Evolutionary conservation across 2,888 invertebrate genomes (phyloP).

Genomic region (Drosophila putrida): DNA sequence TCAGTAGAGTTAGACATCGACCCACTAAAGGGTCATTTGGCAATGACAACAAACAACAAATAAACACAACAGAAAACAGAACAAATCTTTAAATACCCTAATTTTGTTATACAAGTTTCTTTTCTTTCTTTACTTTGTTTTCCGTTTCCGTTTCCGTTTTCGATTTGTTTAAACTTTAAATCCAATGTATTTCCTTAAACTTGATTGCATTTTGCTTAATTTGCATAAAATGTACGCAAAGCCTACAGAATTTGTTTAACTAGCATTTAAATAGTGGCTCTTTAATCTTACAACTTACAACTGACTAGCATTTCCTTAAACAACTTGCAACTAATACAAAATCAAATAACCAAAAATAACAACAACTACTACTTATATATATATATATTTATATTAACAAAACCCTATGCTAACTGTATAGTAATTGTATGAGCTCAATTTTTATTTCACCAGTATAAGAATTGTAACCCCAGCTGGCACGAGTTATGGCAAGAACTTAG

Average conservation of each 20-base stretch:
- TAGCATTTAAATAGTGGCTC: conserved; percentile 74
- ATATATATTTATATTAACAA: conserved; percentile 36
- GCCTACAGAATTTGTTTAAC: conserved; percentile 70
- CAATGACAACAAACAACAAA: conserved; percentile 39
- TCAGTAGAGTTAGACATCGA: conserved; percentile 8
- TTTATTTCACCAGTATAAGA: conserved; percentile 63
- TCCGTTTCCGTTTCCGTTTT: not conserved
- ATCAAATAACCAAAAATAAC: conserved; percentile 15
- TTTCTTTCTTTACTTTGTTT: not conserved
- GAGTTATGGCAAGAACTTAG: conserved; percentile 83
- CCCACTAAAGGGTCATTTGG: conserved; percentile 13
- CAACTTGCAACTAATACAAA: conserved; percentile 60
- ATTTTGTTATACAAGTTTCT: conserved; percentile 1
- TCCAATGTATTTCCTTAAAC: conserved; percentile 2
- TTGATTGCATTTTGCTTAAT: conserved; percentile 75
- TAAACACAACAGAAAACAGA: conserved; percentile 31
- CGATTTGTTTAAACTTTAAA: not conserved
- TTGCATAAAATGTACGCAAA: conserved; percentile 72
- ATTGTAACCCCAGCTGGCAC: conserved; percentile 86
- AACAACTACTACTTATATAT: conserved; percentile 19
- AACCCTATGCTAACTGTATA: conserved; percentile 57
- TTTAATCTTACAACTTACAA: conserved; percentile 52
- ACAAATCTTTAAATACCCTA: conserved; percentile 22
- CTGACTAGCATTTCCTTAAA: conserved; percentile 69
- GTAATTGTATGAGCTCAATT: conserved; percentile 68